Percentiles rank a stretch among this genome's conserved stretches.
phyloP scores from a whole-genome alignment of 2,888 invertebrate species.

The Hirtodrosophila trivittata region DNA sequence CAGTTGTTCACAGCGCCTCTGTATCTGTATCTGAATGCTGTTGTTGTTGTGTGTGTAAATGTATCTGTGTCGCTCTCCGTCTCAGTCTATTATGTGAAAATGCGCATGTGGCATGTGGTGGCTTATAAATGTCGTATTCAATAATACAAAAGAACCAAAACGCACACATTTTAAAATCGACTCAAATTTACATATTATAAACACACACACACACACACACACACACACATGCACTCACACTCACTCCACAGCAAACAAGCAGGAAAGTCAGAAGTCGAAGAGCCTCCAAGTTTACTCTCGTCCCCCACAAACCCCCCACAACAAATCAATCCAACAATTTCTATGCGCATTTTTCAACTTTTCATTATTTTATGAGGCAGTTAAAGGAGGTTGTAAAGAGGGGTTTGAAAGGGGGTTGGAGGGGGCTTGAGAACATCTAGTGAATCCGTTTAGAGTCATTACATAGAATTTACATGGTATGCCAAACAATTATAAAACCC shows the following conservation, averaged over 20 bases:
- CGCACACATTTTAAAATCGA: conserved; percentile 61
- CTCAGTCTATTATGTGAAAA: conserved; percentile 69
- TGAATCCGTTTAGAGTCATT: conserved; percentile 6
- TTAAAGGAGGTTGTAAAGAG: neutral
- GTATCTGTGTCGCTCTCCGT: conserved; percentile 5
- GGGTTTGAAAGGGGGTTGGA: neutral
- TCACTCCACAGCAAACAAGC: neutral
- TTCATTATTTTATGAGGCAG: conserved; percentile 64
- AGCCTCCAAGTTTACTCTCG: neutral
- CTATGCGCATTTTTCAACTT: conserved; percentile 78
- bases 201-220: conserved; percentile 10
- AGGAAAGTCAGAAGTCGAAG: neutral
- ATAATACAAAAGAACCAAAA: conserved; percentile 59
- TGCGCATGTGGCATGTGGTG: conserved; percentile 64
- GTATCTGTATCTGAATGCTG: conserved; percentile 23
- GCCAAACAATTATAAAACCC: too few relatives aligned
- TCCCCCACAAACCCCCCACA: conserved; percentile 3
- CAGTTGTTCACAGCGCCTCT: conserved; percentile 44
- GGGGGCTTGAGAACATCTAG: conserved; percentile 61
- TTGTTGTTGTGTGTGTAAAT: conserved; percentile 24
- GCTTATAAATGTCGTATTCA: conserved; percentile 72
- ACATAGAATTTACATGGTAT: too few relatives aligned
- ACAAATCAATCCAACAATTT: conserved; percentile 37
- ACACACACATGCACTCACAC: neutral
- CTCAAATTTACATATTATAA: conserved; percentile 27